These are phyloP conservation scores for Pristionchus entomophagus DNA, from an alignment of 2,888 invertebrate species.

Conservation along the genomic window DNA sequence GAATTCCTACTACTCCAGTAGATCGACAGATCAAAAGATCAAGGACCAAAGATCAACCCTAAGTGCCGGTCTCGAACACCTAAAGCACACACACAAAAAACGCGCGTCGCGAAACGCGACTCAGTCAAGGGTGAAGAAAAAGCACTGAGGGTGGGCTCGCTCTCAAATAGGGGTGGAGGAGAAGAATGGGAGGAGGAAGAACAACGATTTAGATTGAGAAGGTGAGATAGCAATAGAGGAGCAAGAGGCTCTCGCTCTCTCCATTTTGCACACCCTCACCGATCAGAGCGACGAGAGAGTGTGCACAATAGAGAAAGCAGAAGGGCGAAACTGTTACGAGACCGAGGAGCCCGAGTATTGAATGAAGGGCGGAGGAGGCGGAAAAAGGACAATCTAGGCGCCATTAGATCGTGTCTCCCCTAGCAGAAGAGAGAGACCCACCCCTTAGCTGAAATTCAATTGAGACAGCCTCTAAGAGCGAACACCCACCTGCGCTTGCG, in stretches of 20 bases:
- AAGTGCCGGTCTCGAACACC: background rate
- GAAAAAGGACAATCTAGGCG: constrained; percentile 33
- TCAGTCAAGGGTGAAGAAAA: constrained; percentile 17
- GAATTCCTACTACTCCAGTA: too few species aligned
- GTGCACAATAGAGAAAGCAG: too few species aligned
- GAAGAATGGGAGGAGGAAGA: constrained; percentile 4
- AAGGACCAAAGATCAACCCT: background rate
- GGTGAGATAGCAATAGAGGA: background rate
- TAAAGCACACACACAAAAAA: background rate
- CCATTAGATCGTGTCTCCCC: background rate
- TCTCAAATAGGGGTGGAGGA: constrained; percentile 3
- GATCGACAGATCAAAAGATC: too few species aligned
- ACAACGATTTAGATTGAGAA: constrained; percentile 21
- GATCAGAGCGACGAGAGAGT: too few species aligned
- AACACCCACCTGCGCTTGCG: background rate
- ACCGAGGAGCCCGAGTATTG: too few species aligned
- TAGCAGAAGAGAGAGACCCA: background rate
- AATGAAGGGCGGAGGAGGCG: background rate
- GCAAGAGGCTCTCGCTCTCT: background rate
- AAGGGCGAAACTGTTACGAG: too few species aligned
- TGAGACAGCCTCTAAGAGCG: background rate
- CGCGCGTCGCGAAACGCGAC: background rate
- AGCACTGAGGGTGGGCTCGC: background rate
- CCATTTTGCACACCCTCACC: too few species aligned
- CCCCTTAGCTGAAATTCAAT: background rate